Conservation (phyloP, 2,113 vertebrate genomes). For the Catharus fuscescens region DNA sequence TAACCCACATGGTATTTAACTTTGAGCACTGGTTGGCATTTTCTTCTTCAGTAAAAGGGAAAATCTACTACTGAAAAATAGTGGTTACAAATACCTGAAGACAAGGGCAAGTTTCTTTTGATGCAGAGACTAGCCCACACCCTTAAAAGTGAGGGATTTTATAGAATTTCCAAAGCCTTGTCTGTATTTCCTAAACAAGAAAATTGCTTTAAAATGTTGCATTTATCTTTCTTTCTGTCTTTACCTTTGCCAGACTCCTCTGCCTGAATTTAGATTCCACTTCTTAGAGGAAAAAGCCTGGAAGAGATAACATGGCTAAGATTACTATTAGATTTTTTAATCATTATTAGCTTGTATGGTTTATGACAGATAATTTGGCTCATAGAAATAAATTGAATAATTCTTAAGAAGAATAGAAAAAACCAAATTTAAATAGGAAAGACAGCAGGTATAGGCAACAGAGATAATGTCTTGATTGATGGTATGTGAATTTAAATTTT, state of each 20-base stretch:
- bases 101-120: background rate
- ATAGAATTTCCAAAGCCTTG: background rate
- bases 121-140: background rate
- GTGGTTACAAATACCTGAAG: background rate
- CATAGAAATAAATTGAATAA: background rate
- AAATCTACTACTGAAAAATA: background rate
- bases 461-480: background rate
- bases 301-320: background rate
- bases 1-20: background rate
- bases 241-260: background rate
- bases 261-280: background rate
- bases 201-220: background rate
- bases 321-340: background rate
- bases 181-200: background rate
- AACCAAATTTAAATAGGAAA: background rate
- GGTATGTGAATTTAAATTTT: background rate
- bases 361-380: background rate
- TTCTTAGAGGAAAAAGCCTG: background rate
- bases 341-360: background rate
- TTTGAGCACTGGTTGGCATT: background rate
- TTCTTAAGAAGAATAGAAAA: background rate
- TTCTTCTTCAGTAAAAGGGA: background rate
- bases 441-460: background rate
- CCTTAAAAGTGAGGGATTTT: background rate
- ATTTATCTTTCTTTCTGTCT: background rate